These are phyloP conservation scores for Lordiphosa collinella DNA, from an alignment of 1,140 invertebrate species.

Conservation along the genomic window DNA sequence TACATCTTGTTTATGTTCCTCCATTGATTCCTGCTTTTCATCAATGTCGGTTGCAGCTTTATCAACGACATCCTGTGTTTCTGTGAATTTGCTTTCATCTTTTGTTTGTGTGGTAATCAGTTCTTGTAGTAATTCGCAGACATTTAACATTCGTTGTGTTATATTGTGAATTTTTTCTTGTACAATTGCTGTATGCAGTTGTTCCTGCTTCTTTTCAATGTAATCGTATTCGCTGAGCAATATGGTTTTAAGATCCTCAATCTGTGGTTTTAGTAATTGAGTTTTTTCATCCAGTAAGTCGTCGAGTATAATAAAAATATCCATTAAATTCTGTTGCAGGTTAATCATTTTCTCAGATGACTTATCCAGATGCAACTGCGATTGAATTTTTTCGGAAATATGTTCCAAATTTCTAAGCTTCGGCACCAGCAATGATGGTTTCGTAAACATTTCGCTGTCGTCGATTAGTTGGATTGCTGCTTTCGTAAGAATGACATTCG, in stretches of 20 bases:
- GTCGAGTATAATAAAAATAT: slow-evolving; percentile 62
- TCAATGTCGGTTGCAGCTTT: background rate
- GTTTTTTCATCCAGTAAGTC: slow-evolving; percentile 50
- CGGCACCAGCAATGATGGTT: slow-evolving; percentile 44
- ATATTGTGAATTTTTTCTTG: slow-evolving; percentile 36
- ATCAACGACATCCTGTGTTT: slow-evolving; percentile 1
- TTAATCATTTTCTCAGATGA: slow-evolving; percentile 55
- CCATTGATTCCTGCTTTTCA: slow-evolving; percentile 7
- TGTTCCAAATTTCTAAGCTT: slow-evolving; percentile 49
- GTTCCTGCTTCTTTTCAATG: slow-evolving; percentile 36
- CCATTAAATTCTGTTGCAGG: slow-evolving; percentile 64
- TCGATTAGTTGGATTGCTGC: slow-evolving; percentile 42
- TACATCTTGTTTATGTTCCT: slow-evolving; percentile 1
- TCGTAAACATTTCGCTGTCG: slow-evolving; percentile 40
- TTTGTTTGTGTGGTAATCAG: background rate
- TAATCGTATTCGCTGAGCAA: slow-evolving; percentile 46
- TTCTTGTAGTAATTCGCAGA: slow-evolving; percentile 37
- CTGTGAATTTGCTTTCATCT: background rate
- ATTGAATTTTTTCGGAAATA: slow-evolving; percentile 41
- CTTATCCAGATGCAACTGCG: slow-evolving; percentile 35
- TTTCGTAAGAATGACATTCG: slow-evolving; percentile 52
- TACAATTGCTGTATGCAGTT: slow-evolving; percentile 16
- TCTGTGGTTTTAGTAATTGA: slow-evolving; percentile 14
- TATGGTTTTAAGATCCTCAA: slow-evolving; percentile 40
- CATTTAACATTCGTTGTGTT: slow-evolving; percentile 29